Conservation (phyloP, 2,888 invertebrate genomes). For the Meteorus colon region DNA sequence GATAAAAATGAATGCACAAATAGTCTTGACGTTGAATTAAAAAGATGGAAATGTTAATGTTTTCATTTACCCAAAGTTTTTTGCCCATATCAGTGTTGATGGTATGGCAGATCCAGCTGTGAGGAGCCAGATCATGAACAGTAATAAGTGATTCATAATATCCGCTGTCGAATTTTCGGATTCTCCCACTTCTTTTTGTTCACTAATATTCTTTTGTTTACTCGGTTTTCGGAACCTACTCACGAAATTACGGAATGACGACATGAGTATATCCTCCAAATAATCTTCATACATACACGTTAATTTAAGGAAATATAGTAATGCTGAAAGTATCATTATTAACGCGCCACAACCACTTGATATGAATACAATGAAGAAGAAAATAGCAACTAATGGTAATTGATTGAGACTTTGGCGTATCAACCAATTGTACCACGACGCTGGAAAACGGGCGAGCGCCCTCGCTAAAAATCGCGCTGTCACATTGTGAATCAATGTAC, state of each 20-base stretch:
- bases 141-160: slow-evolving; percentile 83
- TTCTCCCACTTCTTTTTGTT: not conserved
- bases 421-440: slow-evolving; percentile 78
- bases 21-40: not conserved
- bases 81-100: slow-evolving; percentile 85
- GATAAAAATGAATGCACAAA: too few relatives aligned
- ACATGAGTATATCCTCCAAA: slow-evolving; percentile 79
- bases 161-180: slow-evolving; percentile 53
- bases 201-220: slow-evolving; percentile 24
- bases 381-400: slow-evolving; percentile 81
- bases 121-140: slow-evolving; percentile 81
- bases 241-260: slow-evolving; percentile 70
- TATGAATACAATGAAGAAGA: slow-evolving; percentile 78
- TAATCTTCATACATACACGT: slow-evolving; percentile 86
- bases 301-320: slow-evolving; percentile 75
- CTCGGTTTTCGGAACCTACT: slow-evolving; percentile 67
- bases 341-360: slow-evolving; percentile 84
- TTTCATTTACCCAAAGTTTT: slow-evolving; percentile 82
- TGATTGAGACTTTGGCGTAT: slow-evolving; percentile 77
- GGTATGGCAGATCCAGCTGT: slow-evolving; percentile 83
- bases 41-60: slow-evolving; percentile 25
- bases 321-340: slow-evolving; percentile 75
- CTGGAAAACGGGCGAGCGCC: slow-evolving; percentile 71
- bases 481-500: slow-evolving; percentile 81
- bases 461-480: slow-evolving; percentile 77